Base-by-base conservation (phyloP, 2,797 vertebrate species). In the Tinamus major region DNA sequence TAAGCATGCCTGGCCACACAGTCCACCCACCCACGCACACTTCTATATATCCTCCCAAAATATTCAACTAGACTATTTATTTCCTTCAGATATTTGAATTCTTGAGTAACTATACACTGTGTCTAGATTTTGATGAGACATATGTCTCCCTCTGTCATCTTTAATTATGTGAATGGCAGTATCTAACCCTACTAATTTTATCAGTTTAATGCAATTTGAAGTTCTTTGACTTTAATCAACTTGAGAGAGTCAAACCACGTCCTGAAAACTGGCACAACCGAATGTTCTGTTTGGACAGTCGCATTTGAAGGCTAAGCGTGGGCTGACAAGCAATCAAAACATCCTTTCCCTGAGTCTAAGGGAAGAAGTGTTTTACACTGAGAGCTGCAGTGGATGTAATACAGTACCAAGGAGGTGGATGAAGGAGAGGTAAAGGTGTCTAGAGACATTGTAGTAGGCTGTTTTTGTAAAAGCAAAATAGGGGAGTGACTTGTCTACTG, bases 401-500 rank as follows among this genome's bases (percentile, higher is more conserved):
- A 24, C 61, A 87, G 49, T 68, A 85, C 19, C 15, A 49, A 33
- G 72, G 51, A 75, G 17, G 55, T 12, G 18, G 62, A 37, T 46
- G 39, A 74, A 82, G 33, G 24, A 70, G 37, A 79, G 39, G 21
- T 58, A 39, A 56, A 79, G 37, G 20, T 76, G 10, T 70, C n/a
- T 83, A 35, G 84, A 75, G 65, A 81, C 11, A 20, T 19, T 5
- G 0, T 68, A 42, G 18, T 33, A 72, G 23, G 8, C 18, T 49
- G 46, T 51, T 63, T 64, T 89, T 65, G 70, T 56, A n/a, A 42
- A 86, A 90, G 59, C 18, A 74, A 33, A 92, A 24, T 69, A 67
- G 78, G 37, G 29, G 31, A 82, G 13, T 91, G 46, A 44, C 33
- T 83, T 89, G 70, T 68, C 41, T 93, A n/a, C 39, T 74, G 64